A percentile compares a stretch with the other conserved stretches of the same genome.
phyloP scores from a whole-genome alignment of 2,797 vertebrate species.

The Chiloscyllium punctatum region DNA sequence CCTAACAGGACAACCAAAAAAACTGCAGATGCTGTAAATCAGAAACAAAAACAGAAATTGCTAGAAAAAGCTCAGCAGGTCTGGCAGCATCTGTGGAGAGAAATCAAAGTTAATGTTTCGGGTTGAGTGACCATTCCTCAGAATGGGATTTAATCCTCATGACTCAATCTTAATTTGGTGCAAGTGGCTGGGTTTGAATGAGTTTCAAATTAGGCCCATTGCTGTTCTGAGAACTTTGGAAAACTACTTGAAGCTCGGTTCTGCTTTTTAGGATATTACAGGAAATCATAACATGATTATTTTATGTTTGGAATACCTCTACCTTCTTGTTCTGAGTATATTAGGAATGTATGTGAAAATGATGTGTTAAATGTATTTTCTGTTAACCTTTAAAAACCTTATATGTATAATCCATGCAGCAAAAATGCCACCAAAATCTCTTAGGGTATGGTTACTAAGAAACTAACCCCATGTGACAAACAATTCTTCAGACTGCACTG shows the following conservation, averaged over 20 bases:
- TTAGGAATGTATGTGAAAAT: background rate
- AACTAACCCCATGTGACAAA: background rate
- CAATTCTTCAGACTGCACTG: background rate
- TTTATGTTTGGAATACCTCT: background rate
- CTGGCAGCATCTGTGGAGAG: no score
- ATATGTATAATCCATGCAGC: background rate
- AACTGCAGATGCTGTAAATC: no score
- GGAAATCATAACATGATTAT: background rate
- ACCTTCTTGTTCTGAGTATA: background rate
- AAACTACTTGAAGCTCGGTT: background rate
- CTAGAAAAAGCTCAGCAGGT: no score
- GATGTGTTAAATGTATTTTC: background rate
- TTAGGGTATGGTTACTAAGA: background rate
- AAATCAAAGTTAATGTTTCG: no score
- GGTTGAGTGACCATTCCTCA: no score
- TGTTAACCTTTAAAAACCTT: background rate
- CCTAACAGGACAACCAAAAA: no score
- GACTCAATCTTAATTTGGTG: background rate
- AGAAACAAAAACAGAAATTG: no score
- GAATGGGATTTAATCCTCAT: no score
- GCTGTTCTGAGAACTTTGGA: background rate
- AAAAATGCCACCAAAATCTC: background rate
- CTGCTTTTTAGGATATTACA: background rate
- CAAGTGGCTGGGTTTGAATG: background rate
- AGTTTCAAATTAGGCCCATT: background rate